Evolutionary conservation across 2,797 vertebrate species (phyloP), one percentile per base, ranked within the genome.

Genomic region (Periparus ater): DNA sequence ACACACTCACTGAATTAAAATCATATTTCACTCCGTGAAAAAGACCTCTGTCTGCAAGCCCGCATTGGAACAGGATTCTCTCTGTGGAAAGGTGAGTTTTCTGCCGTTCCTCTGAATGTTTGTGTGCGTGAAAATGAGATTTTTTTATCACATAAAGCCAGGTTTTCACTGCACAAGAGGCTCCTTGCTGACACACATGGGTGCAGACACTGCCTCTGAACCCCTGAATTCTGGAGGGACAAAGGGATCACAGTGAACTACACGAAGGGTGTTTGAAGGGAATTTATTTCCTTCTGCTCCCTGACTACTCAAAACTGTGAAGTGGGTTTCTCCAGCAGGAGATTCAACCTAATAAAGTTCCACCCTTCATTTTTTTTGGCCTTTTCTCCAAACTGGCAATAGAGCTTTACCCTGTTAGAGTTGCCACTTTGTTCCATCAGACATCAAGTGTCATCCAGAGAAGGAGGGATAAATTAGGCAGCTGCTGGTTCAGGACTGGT

Each of bases 1-100:
- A 50, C 32, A 67, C 29, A 44, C 7, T 58, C 12, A 21, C 23
- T 68, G 75, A 93, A 94, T 85, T 89, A 89, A 95, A 96, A 85
- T 55, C 7, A 29, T 93, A 77, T 77, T 85, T 95, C 61, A 83
- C 32, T 47, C 30, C 60, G 30, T 11, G 8, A 57, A 82, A 32
- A 5, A 83, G 78, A 77, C 29, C 55, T 87, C 66, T 86, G 58
- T 6, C 60, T 92, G 44, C 36, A 71, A 70, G 72, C 3, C 13
- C 34, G 91, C 23, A 17, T 0, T 26, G 17, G 51, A 89, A 27
- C 23, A 61, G 22, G n/a, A 74, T 54, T 13, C 8, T 57, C 38
- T 71, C 13, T 25, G 22, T 22, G 30, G 55, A 80, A 77, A 77
- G 36, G 18, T 1, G 7, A 76, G 3, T 38, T 89, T 89, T 53